These are phyloP conservation scores for Asobara japonica DNA, from an alignment of 1,140 invertebrate species.

Conservation along the genomic window DNA sequence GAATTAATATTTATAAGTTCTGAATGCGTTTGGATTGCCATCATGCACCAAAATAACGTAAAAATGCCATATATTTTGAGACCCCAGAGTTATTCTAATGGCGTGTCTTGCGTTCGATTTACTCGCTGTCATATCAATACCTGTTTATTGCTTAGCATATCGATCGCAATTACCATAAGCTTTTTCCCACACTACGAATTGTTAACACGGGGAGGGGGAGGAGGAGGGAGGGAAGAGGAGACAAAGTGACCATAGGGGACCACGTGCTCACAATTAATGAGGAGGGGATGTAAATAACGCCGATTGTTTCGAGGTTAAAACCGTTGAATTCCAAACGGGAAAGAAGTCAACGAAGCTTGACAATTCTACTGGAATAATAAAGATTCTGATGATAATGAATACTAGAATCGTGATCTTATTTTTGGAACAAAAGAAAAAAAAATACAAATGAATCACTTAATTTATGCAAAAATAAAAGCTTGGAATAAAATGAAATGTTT, in stretches of 20 bases:
- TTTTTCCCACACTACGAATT: constrained; percentile 8
- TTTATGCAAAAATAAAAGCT: no score
- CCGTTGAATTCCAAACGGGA: background rate
- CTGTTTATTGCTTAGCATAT: constrained; percentile 13
- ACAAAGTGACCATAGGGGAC: background rate
- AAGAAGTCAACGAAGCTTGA: constrained; percentile 22
- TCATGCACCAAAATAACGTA: no score
- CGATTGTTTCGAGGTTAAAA: constrained; percentile 26
- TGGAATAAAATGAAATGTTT: no score
- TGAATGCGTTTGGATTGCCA: no score
- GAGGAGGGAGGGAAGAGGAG: background rate
- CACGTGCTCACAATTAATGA: constrained; percentile 9
- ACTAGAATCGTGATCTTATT: background rate
- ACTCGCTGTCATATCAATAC: background rate
- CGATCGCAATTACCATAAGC: background rate
- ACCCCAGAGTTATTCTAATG: background rate
- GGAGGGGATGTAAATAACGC: constrained; percentile 17
- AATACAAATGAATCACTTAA: no score
- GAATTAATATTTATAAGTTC: no score
- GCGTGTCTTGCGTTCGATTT: background rate
- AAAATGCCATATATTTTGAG: background rate
- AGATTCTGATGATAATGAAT: constrained; percentile 22
- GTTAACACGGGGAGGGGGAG: background rate
- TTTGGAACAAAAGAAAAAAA: background rate
- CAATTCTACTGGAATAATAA: constrained; percentile 5